phyloP scores from a whole-genome alignment of 2,113 vertebrate genomes.

The Pitta sordida region DNA sequence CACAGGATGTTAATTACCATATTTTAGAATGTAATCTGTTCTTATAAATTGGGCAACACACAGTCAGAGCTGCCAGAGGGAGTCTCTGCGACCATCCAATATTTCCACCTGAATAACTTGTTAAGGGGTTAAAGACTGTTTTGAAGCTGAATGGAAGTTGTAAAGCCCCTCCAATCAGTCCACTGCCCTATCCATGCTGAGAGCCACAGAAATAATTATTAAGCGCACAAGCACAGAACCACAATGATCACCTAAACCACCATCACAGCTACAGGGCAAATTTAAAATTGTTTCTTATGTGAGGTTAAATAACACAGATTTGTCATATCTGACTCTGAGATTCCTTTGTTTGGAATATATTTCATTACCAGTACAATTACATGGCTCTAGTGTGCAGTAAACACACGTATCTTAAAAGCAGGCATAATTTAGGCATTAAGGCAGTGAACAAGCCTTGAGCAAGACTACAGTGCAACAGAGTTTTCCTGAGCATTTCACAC shows the following conservation, averaged over 20 bases:
- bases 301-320: neutral
- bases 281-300: accelerated
- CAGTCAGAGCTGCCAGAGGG: neutral
- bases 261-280: neutral
- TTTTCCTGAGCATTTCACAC: neutral
- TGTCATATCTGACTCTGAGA: neutral
- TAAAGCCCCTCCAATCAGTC: neutral
- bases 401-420: neutral
- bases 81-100: neutral
- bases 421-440: neutral
- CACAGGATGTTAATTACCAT: neutral
- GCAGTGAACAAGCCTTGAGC: neutral
- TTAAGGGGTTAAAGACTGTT: neutral
- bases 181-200: neutral
- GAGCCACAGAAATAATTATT: neutral
- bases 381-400: neutral
- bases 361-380: neutral
- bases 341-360: neutral
- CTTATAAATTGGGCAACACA: neutral
- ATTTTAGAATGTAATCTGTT: neutral
- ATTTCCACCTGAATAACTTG: neutral
- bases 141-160: neutral
- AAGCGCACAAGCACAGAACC: neutral
- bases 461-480: neutral
- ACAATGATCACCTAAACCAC: neutral